Conservation (phyloP, 2,113 vertebrate genomes). For the Zosterops hypoxanthus region DNA sequence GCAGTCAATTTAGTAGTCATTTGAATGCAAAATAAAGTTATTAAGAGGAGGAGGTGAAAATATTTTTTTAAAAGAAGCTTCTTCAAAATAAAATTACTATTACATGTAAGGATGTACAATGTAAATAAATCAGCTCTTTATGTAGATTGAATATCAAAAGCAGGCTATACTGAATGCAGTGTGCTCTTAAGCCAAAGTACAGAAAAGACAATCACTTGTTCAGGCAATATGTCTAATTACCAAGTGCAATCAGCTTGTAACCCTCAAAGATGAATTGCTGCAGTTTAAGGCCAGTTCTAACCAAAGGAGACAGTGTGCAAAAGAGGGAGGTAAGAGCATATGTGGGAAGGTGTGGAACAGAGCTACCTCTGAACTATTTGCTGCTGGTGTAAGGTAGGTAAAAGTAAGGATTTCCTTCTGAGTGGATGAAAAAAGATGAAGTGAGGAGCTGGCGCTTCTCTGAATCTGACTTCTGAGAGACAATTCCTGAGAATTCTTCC, state of each 20-base stretch:
- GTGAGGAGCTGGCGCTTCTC: neutral
- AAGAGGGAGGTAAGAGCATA: neutral
- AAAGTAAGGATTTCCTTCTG: neutral
- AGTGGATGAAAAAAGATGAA: neutral
- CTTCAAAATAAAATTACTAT: neutral
- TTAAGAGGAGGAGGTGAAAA: neutral
- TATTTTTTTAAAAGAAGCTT: neutral
- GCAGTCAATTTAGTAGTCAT: neutral
- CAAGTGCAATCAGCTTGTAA: neutral
- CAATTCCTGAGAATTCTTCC: neutral
- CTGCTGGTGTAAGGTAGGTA: neutral
- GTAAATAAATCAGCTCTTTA: neutral
- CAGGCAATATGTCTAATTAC: neutral
- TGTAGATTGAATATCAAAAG: fast-evolving
- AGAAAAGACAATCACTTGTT: neutral
- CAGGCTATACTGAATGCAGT: neutral
- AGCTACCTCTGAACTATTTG: neutral
- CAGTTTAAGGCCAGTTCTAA: neutral
- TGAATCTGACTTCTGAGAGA: neutral
- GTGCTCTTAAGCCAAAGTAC: neutral
- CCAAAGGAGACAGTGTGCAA: neutral
- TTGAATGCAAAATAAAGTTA: neutral
- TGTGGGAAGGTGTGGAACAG: neutral
- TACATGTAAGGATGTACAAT: neutral
- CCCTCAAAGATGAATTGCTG: neutral